These are phyloP conservation scores for Periophthalmus modestus DNA, from an alignment of 2,113 vertebrate genomes.

Conservation along the genomic window DNA sequence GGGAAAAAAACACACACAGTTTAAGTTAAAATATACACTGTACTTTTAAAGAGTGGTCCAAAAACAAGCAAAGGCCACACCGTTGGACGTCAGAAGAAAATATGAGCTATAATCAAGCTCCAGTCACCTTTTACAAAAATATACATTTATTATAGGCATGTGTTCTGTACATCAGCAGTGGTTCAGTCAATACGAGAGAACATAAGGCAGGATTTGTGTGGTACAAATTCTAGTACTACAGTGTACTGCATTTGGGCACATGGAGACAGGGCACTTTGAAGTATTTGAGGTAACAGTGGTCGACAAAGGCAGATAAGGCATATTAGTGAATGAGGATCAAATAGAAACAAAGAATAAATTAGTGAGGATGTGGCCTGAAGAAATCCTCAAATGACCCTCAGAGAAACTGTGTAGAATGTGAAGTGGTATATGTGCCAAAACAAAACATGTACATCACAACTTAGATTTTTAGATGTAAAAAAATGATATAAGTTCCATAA, in stretches of 20 bases:
- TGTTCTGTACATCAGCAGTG: constrained; percentile 42
- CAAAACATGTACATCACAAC: background rate
- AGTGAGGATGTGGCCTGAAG: background rate
- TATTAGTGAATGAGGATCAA: background rate
- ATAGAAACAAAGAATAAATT: background rate
- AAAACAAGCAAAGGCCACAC: background rate
- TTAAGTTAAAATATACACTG: too few relatives aligned
- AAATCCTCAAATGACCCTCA: background rate
- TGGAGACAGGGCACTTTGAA: constrained; percentile 1
- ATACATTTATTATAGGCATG: constrained; percentile 52
- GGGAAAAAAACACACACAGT: too few relatives aligned
- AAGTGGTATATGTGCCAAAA: background rate
- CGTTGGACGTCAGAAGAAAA: constrained; percentile 45
- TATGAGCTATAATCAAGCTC: constrained; percentile 45
- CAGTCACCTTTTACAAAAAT: constrained; percentile 75
- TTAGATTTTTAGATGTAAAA: too few relatives aligned
- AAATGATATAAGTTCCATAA: background rate
- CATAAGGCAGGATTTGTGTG: constrained; percentile 19
- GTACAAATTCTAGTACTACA: background rate
- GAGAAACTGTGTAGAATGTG: background rate
- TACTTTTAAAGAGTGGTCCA: too few relatives aligned
- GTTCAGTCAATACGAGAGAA: constrained; percentile 56
- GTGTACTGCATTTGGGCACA: background rate
- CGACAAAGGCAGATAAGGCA: constrained; percentile 2
- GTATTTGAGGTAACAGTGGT: constrained; percentile 11